These are phyloP conservation scores for Sycophila texana DNA, from an alignment of 2,888 invertebrate species.

Conservation along the genomic window DNA sequence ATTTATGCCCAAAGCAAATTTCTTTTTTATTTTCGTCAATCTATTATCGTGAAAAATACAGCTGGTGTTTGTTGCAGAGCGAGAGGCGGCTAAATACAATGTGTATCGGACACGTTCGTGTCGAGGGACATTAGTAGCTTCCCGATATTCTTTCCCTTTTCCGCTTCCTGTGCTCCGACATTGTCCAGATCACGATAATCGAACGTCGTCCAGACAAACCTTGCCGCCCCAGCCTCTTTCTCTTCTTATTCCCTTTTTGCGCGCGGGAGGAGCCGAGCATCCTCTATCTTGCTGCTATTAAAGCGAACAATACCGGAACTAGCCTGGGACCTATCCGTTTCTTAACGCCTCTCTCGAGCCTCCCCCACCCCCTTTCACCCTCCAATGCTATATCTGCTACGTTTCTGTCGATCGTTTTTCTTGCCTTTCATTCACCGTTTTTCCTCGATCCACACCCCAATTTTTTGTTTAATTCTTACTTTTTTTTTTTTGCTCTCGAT, in stretches of 20 bases:
- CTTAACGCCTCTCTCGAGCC: conserved; percentile 67
- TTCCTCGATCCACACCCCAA: conserved; percentile 26
- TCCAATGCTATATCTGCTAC: conserved; percentile 29
- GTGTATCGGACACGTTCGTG: conserved; percentile 46
- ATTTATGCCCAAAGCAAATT: too few species aligned
- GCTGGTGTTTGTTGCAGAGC: too few species aligned
- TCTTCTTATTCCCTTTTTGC: conserved; percentile 11
- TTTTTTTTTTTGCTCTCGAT: conserved; percentile 26
- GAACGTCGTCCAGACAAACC: conserved; percentile 65
- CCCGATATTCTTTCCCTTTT: conserved; percentile 48
- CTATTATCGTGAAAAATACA: too few species aligned
- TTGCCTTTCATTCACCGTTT: conserved; percentile 46
- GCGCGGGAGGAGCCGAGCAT: conserved; percentile 59
- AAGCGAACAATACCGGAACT: conserved; percentile 74
- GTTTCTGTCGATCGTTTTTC: conserved; percentile 40
- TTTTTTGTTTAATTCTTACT: conserved; percentile 31
- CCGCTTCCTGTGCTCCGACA: conserved; percentile 59
- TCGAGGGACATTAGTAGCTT: conserved; percentile 48
- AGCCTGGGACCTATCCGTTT: conserved; percentile 72
- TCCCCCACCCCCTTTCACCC: conserved; percentile 38
- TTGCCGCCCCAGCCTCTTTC: conserved; percentile 59
- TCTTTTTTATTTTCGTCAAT: too few species aligned
- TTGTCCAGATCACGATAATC: conserved; percentile 74
- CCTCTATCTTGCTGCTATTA: conserved; percentile 73
- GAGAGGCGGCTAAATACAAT: conserved; percentile 5